Conservation (phyloP, 2,113 vertebrate genomes). For the Emydura subglobosa region DNA sequence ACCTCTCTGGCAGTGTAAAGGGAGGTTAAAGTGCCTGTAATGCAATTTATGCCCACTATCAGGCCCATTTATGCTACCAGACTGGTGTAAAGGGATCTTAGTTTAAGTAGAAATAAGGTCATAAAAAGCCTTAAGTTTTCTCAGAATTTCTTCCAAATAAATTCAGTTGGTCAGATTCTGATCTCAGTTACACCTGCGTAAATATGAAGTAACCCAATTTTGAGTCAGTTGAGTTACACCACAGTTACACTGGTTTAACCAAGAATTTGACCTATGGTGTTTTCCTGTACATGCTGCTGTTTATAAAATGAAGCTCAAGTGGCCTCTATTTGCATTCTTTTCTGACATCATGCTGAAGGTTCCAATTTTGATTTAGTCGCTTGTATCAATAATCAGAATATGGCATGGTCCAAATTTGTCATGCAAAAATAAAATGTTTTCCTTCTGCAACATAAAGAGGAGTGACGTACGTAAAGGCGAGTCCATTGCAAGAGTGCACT, state of each 20-base stretch:
- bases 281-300: background rate
- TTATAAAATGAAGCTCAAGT: background rate
- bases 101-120: background rate
- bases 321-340: background rate
- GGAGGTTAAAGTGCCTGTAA: background rate
- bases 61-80: background rate
- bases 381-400: background rate
- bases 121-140: background rate
- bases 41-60: background rate
- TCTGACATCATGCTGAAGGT: constrained; percentile 16
- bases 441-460: background rate
- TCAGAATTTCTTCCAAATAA: background rate
- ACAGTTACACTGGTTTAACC: rapidly evolving
- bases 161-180: background rate
- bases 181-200: background rate
- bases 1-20: background rate
- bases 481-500: background rate
- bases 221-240: background rate
- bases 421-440: background rate
- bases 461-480: background rate
- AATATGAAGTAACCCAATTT: background rate
- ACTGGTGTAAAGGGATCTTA: background rate
- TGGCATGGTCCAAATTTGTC: background rate
- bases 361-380: background rate
- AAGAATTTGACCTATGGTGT: background rate